A percentile compares a stretch with the other conserved stretches of the same genome.
Conservation (phyloP, 23 tunicate species). For the Styela clava region DNA sequence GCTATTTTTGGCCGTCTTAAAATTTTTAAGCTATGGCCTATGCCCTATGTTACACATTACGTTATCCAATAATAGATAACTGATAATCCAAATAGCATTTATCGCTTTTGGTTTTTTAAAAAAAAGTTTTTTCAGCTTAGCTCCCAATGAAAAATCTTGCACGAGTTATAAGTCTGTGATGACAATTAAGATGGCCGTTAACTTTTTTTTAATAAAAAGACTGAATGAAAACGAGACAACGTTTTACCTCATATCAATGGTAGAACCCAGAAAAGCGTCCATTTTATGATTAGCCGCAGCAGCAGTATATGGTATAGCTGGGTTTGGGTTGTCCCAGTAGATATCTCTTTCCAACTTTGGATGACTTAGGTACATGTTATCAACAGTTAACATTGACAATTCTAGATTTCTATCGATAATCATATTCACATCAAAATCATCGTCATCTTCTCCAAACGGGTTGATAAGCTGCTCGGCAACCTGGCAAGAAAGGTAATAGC, state of each 20-base stretch:
- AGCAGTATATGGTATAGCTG: slow-evolving; percentile 72
- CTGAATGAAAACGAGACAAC: too few relatives aligned
- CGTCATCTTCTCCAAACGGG: slow-evolving; percentile 96
- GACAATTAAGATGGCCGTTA: too few relatives aligned
- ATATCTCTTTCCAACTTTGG: slow-evolving; percentile 84
- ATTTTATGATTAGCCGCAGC: slow-evolving; percentile 73
- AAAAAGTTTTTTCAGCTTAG: too few relatives aligned
- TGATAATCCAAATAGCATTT: too few relatives aligned
- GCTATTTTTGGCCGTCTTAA: too few relatives aligned
- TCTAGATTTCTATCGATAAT: slow-evolving; percentile 88
- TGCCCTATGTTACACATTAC: too few relatives aligned
- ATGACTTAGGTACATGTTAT: slow-evolving; percentile 64
- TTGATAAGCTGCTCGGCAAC: slow-evolving; percentile 95
- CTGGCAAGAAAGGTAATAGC: slow-evolving; percentile 40
- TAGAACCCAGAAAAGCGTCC: slow-evolving; percentile 83
- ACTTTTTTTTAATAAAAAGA: too few relatives aligned
- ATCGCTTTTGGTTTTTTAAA: too few relatives aligned
- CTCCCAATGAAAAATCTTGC: too few relatives aligned
- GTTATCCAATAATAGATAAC: too few relatives aligned
- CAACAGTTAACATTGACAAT: slow-evolving; percentile 72
- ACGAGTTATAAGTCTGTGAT: too few relatives aligned
- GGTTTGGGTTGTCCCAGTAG: slow-evolving; percentile 58
- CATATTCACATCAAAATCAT: slow-evolving; percentile 87
- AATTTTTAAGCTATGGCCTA: too few relatives aligned
- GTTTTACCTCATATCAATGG: slow-evolving; percentile 95